Evolutionary conservation across 1,140 invertebrate species (phyloP).

Genomic region (Babylonia areolata): DNA sequence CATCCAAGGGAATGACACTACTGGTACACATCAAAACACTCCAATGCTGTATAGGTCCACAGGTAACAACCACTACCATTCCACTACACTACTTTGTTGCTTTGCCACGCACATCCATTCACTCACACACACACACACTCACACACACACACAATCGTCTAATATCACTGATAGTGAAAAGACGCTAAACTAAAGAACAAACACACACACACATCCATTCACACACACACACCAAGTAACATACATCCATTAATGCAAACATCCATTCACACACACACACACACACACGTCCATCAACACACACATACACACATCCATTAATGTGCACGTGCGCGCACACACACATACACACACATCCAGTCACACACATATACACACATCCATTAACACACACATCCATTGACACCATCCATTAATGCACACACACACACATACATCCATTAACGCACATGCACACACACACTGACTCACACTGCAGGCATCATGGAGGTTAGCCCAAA

Average conservation of each 20-base stretch:
- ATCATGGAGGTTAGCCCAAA: no score
- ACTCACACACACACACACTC: background rate
- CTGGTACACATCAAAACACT: background rate
- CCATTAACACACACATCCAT: background rate
- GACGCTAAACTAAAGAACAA: no score
- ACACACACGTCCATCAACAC: no score
- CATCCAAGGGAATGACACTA: background rate
- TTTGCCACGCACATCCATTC: background rate
- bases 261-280: background rate
- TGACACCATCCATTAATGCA: no score
- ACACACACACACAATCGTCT: no score
- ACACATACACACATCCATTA: no score
- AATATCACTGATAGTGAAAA: no score
- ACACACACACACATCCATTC: background rate
- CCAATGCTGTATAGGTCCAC: background rate
- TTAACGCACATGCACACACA: no score
- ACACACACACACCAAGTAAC: background rate
- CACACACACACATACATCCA: background rate
- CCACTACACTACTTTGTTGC: background rate
- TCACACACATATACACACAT: background rate
- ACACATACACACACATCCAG: background rate
- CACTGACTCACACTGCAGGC: no score
- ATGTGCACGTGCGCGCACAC: no score
- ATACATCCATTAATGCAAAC: no score
- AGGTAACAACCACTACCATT: background rate